Evolutionary conservation across 2,888 invertebrate species (phyloP), one percentile per base, ranked within the genome.

Genomic region (Brachycybe producta): DNA sequence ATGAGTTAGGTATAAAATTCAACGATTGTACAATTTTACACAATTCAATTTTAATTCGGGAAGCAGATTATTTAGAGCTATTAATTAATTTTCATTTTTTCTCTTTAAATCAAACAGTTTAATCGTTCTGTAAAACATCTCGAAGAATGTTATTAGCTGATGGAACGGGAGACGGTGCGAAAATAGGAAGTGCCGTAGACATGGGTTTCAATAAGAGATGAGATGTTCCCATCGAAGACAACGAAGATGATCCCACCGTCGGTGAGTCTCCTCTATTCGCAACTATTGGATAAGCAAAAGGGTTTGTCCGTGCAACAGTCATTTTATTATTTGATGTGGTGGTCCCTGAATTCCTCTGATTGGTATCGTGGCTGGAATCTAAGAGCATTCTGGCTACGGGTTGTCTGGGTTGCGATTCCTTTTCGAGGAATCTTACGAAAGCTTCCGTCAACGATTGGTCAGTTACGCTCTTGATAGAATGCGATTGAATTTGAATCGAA

Each of bases 351-450:
- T 27, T 17, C 23, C 23, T 26, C 39, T n/a, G 34, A 13, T 7
- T 21, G 15, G 7, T 23, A 36, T 36, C 15, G 5, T 15, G 7
- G 19, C 36, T 36, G 15, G 36, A 36, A 36, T n/a, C n/a, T n/a
- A n/a, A n/a, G n/a, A n/a, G n/a, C n/a, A n/a, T n/a, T n/a, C n/a
- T n/a, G n/a, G n/a, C 61, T 21, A 62, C 57, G 23, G 64, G 61
- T 5, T 60, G 61, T 32, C 62, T 61, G 0, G 86, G 87, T 51
- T 75, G 75, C 0, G 87, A 87, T 67, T 88, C 88, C 55, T 75
- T 77, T 66, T 91, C 87, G 57, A 91, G 70, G 69, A 90, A 91
- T 58, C 75, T 73, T 11, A 84, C 77, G 65, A 84, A 84, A 52
- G 82, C 79, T 61, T 78, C 76, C 0, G 82, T 77, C 54, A 83